Percentiles rank a stretch among this genome's conserved stretches.
Evolutionary conservation across 2,888 invertebrate genomes (phyloP).

Genomic region (Harmothoe impar): DNA sequence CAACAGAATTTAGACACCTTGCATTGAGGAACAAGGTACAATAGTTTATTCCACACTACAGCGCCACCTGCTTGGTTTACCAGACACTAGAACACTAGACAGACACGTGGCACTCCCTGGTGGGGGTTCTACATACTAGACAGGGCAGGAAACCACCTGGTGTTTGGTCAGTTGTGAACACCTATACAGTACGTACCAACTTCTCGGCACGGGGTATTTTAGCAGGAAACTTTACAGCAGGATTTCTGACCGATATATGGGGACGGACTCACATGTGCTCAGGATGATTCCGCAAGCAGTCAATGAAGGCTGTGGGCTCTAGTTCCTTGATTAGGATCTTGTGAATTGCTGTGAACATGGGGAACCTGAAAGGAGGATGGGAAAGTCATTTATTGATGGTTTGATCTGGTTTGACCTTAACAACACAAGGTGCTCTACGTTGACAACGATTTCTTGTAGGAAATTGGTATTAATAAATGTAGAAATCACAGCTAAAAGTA

Average conservation of each 20-base stretch:
- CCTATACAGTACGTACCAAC: no score
- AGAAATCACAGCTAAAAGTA: no score
- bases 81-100: neutral
- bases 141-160: no score
- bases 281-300: slow-evolving; percentile 96
- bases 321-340: slow-evolving; percentile 94
- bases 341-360: slow-evolving; percentile 97
- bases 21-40: no score
- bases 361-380: slow-evolving; percentile 88
- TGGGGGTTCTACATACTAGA: neutral
- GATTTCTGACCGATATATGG: neutral
- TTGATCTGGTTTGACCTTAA: no score
- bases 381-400: no score
- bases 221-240: no score
- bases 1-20: neutral
- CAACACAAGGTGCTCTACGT: no score
- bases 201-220: no score
- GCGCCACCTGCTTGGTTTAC: neutral
- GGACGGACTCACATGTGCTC: slow-evolving; percentile 91
- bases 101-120: neutral
- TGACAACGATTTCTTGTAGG: no score
- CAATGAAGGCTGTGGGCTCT: slow-evolving; percentile 91
- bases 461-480: no score
- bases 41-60: neutral
- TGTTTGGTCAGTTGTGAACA: no score